A percentile compares a stretch with the other conserved stretches of the same genome.
These are phyloP conservation scores for Psittacula derbiana DNA, from an alignment of 2,797 vertebrate genomes.

Conservation along the genomic window DNA sequence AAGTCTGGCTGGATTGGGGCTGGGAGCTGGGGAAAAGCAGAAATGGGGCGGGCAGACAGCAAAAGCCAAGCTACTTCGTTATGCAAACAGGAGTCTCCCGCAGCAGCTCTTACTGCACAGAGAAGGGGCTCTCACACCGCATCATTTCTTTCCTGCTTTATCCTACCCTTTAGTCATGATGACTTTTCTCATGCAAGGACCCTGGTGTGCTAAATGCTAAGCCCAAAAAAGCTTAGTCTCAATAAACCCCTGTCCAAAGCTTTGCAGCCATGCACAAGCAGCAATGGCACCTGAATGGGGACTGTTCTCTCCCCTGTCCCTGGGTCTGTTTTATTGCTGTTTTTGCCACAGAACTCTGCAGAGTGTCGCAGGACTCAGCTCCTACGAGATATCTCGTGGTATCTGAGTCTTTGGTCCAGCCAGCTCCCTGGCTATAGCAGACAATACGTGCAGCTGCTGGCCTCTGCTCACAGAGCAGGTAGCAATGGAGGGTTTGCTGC, in stretches of 20 bases:
- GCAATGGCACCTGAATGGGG: accelerated
- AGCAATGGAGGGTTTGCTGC: neutral
- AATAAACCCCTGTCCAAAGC: accelerated
- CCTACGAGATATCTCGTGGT: accelerated
- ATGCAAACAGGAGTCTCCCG: neutral
- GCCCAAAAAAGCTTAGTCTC: neutral
- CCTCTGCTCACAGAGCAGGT: neutral
- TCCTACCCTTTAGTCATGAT: neutral
- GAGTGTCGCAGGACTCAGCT: accelerated
- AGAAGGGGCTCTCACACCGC: accelerated
- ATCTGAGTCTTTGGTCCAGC: neutral
- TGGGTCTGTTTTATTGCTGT: neutral
- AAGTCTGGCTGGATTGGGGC: constrained; percentile 65
- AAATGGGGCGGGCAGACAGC: constrained; percentile 48
- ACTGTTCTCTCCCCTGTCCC: neutral
- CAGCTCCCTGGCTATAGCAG: neutral
- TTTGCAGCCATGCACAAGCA: accelerated
- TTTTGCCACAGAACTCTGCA: neutral
- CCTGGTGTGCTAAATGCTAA: neutral
- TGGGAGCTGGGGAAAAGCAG: constrained; percentile 33
- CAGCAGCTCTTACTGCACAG: neutral
- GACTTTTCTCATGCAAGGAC: neutral
- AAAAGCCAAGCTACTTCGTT: neutral
- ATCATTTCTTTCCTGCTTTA: neutral
- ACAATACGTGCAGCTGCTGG: accelerated